Conservation (phyloP, 35 echinoderm and acorn worm species). For the Stichopus chloronotus region DNA sequence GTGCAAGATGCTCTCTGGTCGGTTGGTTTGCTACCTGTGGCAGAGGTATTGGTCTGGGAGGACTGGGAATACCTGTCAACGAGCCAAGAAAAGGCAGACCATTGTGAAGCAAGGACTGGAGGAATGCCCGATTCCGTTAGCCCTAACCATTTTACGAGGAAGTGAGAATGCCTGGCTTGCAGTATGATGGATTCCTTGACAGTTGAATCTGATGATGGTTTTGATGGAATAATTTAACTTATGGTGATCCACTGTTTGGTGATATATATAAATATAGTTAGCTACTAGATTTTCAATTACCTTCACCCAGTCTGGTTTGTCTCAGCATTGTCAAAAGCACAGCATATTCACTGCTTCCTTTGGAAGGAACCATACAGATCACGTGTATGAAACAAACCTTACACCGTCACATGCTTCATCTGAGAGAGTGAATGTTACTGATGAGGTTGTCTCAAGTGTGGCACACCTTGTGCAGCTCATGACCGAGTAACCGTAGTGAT, state of each 20-base stretch:
- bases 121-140: neutral
- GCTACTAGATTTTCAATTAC: no score
- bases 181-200: neutral
- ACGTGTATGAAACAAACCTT: no score
- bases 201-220: neutral
- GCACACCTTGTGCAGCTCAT: no score
- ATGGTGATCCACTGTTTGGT: neutral
- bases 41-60: neutral
- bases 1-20: conserved; percentile 14
- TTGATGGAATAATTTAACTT: neutral
- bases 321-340: no score
- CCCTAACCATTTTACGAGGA: neutral
- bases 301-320: no score
- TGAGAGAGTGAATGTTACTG: no score
- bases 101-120: neutral
- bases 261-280: no score
- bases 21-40: conserved; percentile 2
- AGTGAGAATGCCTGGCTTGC: neutral
- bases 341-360: no score
- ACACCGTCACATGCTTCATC: no score
- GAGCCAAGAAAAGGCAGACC: conserved; percentile 4
- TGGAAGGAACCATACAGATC: no score
- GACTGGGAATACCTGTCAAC: neutral
- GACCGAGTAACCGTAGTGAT: no score
- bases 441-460: no score